Evolutionary conservation across 2,113 vertebrate species (phyloP).

Genomic region (Onychostoma macrolepis): DNA sequence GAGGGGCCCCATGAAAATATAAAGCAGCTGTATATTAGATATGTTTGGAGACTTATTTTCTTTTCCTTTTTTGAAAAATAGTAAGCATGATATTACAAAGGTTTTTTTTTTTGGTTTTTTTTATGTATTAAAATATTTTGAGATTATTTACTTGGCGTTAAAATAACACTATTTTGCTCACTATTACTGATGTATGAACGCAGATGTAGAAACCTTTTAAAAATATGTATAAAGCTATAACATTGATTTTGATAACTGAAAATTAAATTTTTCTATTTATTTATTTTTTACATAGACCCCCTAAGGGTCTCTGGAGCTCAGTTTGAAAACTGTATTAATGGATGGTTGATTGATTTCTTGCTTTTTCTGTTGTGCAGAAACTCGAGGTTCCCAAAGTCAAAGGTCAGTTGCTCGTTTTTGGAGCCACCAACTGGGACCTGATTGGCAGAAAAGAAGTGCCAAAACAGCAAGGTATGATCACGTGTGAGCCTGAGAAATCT

Average conservation of each 20-base stretch:
- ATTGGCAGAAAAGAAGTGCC: constrained; percentile 97
- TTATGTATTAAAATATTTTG: too few relatives aligned
- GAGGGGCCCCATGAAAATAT: not conserved
- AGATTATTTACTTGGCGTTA: not conserved
- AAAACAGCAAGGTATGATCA: constrained; percentile 88
- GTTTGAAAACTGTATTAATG: not conserved
- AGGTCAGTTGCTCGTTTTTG: constrained; percentile 92
- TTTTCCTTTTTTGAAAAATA: not conserved
- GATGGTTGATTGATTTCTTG: not conserved
- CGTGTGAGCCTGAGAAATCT: not conserved
- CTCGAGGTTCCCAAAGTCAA: constrained; percentile 89
- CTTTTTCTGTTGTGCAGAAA: constrained; percentile 77
- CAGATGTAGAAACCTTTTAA: not conserved
- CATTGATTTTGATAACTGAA: not conserved
- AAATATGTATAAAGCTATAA: not conserved
- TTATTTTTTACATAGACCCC: not conserved
- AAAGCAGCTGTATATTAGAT: not conserved
- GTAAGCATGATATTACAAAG: too few relatives aligned
- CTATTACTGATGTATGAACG: not conserved
- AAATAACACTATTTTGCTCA: not conserved
- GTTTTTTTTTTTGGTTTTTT: too few relatives aligned
- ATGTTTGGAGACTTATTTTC: not conserved
- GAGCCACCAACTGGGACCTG: constrained; percentile 97
- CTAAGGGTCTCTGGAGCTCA: not conserved
- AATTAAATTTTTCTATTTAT: not conserved